phyloP scores from a whole-genome alignment of 2,113 vertebrate genomes.

The Grammomys dolichurus region DNA sequence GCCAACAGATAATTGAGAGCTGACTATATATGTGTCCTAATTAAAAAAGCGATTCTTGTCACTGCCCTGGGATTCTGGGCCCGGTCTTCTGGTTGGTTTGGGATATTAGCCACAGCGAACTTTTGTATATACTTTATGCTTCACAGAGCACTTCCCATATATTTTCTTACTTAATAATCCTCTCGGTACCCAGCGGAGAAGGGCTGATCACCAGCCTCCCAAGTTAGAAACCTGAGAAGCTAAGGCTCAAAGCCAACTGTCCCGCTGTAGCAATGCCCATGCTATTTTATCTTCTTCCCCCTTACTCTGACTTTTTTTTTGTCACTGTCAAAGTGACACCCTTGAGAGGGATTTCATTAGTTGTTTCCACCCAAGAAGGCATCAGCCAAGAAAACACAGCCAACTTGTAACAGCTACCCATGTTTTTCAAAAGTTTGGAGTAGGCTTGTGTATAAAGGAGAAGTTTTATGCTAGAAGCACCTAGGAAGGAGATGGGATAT shows the following conservation, averaged over 20 bases:
- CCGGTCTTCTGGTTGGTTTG: neutral
- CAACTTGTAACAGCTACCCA: neutral
- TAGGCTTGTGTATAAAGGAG: constrained; percentile 65
- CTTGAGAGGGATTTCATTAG: neutral
- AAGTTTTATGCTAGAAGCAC: neutral
- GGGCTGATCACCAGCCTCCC: neutral
- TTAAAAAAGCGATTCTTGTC: constrained; percentile 71
- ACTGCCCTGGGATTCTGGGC: constrained; percentile 50
- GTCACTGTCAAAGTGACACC: neutral
- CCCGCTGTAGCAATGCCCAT: accelerated
- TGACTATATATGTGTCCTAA: constrained; percentile 72
- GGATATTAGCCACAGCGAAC: constrained; percentile 42
- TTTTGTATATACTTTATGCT: neutral
- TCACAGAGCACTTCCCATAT: neutral
- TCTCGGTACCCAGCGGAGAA: neutral
- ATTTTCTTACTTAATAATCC: neutral
- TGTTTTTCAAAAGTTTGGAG: constrained; percentile 59
- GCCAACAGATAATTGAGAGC: constrained; percentile 78
- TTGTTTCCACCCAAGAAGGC: neutral
- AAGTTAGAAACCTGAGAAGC: neutral
- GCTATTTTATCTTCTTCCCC: neutral
- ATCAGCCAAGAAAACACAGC: neutral
- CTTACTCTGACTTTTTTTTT: neutral
- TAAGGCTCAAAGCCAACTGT: neutral
- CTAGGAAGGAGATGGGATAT: neutral